Conservation (phyloP, 37 sponge, comb jelly and placozoan genomes). For the Hexactinellida sp. region DNA sequence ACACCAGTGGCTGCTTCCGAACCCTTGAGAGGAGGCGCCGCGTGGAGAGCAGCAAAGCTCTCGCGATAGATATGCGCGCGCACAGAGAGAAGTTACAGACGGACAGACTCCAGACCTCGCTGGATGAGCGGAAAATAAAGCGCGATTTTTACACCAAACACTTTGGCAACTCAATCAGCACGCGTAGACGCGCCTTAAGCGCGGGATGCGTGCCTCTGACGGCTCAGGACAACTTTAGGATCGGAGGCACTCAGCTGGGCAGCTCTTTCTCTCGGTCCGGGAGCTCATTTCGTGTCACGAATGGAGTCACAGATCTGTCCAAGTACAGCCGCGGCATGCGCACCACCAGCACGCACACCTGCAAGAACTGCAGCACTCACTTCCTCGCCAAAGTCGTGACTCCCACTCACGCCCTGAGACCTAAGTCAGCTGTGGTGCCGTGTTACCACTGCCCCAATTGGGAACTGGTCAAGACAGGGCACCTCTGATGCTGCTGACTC, state of each 20-base stretch:
- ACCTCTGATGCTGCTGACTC: no score
- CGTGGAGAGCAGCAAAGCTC: not conserved
- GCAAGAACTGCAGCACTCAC: not conserved
- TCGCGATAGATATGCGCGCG: not conserved
- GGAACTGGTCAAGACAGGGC: not conserved
- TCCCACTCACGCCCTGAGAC: not conserved
- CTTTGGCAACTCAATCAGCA: not conserved
- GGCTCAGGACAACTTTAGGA: not conserved
- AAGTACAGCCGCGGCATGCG: not conserved
- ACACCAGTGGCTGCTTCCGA: not conserved
- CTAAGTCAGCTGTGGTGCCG: not conserved
- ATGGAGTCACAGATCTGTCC: not conserved
- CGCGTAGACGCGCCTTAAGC: not conserved
- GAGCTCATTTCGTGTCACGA: not conserved
- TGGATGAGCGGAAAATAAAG: not conserved
- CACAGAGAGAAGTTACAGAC: not conserved
- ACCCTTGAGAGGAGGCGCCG: not conserved
- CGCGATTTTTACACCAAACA: slow-evolving; percentile 13
- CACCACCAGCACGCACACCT: slow-evolving; percentile 4
- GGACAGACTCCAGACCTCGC: not conserved
- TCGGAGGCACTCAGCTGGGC: not conserved
- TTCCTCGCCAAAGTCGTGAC: not conserved
- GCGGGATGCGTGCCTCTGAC: not conserved
- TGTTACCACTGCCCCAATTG: slow-evolving; percentile 8
- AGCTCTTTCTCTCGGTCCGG: not conserved